phyloP scores from a whole-genome alignment of 2,888 invertebrate species.

The Luperina nickerlii region DNA sequence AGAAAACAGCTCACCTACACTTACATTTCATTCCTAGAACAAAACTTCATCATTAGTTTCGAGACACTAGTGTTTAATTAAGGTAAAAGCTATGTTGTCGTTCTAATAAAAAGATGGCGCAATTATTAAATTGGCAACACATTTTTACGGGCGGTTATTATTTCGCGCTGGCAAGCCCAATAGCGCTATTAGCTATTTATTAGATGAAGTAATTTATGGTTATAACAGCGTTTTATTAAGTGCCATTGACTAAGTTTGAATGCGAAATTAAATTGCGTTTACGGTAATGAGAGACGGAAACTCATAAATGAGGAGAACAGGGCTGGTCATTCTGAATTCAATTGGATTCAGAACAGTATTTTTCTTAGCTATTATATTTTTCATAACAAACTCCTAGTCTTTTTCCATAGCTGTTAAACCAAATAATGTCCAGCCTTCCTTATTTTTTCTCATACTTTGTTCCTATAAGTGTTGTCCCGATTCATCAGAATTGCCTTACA shows the following conservation, averaged over 20 bases:
- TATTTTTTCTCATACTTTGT: background rate
- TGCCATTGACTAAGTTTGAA: constrained; percentile 39
- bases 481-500: background rate
- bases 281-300: constrained; percentile 9
- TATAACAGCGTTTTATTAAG: constrained; percentile 40
- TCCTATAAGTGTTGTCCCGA: background rate
- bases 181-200: constrained; percentile 37
- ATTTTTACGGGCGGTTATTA: constrained; percentile 37
- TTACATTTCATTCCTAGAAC: constrained; percentile 3
- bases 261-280: constrained; percentile 17
- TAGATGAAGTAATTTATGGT: constrained; percentile 46
- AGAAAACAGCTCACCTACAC: background rate
- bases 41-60: constrained; percentile 19
- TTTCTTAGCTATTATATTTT: background rate
- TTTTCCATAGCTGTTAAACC: too few species aligned
- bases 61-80: constrained; percentile 39
- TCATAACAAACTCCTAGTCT: background rate
- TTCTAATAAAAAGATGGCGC: constrained; percentile 31
- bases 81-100: constrained; percentile 42
- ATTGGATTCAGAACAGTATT: background rate
- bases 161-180: constrained; percentile 50
- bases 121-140: constrained; percentile 56
- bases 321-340: background rate
- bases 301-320: background rate
- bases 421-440: too few species aligned